Percentiles rank a stretch among this genome's conserved stretches.
phyloP scores from a whole-genome alignment of 2,797 vertebrate genomes.

The Eupleurogrammus muticus region DNA sequence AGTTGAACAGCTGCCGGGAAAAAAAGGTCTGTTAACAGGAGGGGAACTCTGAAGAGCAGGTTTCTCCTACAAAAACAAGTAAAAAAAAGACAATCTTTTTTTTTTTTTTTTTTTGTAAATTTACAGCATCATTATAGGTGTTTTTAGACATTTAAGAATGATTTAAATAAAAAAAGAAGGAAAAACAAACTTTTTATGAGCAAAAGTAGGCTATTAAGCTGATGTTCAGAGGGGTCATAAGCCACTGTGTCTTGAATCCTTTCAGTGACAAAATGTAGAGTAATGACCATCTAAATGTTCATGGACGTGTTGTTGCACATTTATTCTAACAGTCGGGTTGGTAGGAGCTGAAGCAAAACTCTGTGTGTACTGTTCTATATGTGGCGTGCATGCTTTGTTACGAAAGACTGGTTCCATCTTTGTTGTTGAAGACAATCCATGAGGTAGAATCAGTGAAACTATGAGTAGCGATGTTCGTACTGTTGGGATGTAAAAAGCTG shows the following conservation, averaged over 20 bases:
- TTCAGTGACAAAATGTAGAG: constrained; percentile 26
- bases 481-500: constrained; percentile 21
- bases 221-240: background rate
- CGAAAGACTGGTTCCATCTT: constrained; percentile 9
- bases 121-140: background rate
- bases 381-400: constrained; percentile 42
- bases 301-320: constrained; percentile 23
- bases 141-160: background rate
- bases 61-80: background rate
- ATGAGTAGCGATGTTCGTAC: constrained; percentile 15
- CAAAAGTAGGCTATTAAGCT: background rate
- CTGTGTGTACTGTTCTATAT: constrained; percentile 50
- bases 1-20: too few relatives aligned
- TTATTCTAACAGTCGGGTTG: constrained; percentile 4
- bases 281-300: constrained; percentile 13
- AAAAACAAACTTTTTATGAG: background rate
- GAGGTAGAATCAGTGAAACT: constrained; percentile 28
- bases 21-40: background rate
- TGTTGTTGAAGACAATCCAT: constrained; percentile 39
- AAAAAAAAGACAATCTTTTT: too few relatives aligned
- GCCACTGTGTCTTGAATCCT: constrained; percentile 10
- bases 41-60: background rate
- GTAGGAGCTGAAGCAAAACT: constrained; percentile 13
- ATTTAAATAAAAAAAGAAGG: background rate
- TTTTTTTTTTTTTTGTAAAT: background rate